These are phyloP conservation scores for Neotragus moschatus DNA, from an alignment of 2,113 vertebrate species.

Conservation along the genomic window DNA sequence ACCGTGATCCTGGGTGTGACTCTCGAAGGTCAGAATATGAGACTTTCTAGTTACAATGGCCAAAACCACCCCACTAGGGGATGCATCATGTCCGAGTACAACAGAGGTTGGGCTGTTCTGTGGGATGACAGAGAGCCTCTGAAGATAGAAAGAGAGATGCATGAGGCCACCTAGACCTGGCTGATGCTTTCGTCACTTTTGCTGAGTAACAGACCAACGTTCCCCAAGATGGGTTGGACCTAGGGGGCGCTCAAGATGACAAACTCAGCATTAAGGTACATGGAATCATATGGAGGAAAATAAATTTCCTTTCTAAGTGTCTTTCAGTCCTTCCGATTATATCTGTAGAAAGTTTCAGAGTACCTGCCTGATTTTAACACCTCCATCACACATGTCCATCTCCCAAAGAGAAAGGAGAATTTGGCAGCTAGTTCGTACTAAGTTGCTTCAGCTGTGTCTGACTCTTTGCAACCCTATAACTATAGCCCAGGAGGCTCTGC, in stretches of 20 bases:
- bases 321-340: not conserved
- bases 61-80: not conserved
- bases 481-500: not conserved
- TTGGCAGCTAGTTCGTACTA: not conserved
- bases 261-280: not conserved
- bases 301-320: not conserved
- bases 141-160: not conserved
- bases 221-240: not conserved
- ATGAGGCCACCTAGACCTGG: not conserved
- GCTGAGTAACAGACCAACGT: not conserved
- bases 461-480: not conserved
- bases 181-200: not conserved
- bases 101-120: not conserved
- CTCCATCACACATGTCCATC: not conserved
- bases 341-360: not conserved
- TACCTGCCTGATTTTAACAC: not conserved
- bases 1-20: not conserved
- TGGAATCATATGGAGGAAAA: not conserved
- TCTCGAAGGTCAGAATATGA: not conserved
- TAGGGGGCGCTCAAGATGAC: not conserved
- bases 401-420: not conserved
- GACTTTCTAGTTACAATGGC: not conserved
- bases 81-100: not conserved
- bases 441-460: not conserved
- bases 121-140: not conserved